Evolutionary conservation across 2,888 invertebrate species (phyloP).

Genomic region (Heliconius sara): DNA sequence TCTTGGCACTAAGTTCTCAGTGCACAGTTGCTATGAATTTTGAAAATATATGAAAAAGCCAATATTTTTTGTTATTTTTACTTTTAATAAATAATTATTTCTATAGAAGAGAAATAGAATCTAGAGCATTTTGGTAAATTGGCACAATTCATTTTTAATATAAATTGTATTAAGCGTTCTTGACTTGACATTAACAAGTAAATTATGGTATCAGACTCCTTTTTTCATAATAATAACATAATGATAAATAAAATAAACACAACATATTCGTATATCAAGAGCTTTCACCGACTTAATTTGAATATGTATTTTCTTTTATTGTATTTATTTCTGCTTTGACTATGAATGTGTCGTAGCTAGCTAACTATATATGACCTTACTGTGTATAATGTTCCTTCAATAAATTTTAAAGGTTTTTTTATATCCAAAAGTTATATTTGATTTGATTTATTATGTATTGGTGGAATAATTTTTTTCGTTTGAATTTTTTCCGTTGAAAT

Average conservation of each 20-base stretch:
- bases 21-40: too few species aligned
- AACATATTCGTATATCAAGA: not conserved
- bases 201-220: not conserved
- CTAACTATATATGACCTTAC: not conserved
- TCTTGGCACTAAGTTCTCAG: too few species aligned
- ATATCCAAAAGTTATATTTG: not conserved
- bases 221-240: constrained; percentile 9
- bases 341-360: not conserved
- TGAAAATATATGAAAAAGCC: too few species aligned
- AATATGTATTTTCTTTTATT: constrained; percentile 4
- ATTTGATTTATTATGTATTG: not conserved
- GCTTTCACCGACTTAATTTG: not conserved
- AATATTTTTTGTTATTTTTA: too few species aligned
- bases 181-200: not conserved
- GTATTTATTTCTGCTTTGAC: not conserved
- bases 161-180: not conserved
- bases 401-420: not conserved
- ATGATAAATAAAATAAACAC: constrained; percentile 9
- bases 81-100: too few species aligned
- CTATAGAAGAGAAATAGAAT: too few species aligned
- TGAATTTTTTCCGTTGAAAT: too few species aligned
- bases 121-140: too few species aligned
- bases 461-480: too few species aligned
- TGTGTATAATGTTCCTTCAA: not conserved
- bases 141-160: too few species aligned